Conservation (phyloP, 2,797 vertebrate species). For the Periparus ater region DNA sequence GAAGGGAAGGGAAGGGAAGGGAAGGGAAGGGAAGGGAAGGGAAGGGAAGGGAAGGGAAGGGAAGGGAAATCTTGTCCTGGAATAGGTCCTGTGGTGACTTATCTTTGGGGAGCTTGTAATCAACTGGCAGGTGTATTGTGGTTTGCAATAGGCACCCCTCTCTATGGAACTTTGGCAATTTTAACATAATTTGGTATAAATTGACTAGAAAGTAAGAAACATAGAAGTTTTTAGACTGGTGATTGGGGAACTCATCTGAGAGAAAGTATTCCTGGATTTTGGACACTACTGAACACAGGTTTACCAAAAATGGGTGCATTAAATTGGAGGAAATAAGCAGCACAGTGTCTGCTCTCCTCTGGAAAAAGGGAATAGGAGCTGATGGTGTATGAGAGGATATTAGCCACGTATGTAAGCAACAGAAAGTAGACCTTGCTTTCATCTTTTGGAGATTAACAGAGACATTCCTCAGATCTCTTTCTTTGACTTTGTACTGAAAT, state of each 20-base stretch:
- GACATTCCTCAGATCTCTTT: not conserved
- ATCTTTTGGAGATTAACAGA: not conserved
- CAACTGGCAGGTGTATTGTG: not conserved
- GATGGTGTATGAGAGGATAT: not conserved
- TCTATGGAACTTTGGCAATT: not conserved
- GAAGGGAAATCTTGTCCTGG: not conserved
- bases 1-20: too few relatives aligned
- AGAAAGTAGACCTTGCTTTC: not conserved
- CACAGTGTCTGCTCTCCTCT: not conserved
- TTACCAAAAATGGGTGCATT: not conserved
- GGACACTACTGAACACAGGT: not conserved
- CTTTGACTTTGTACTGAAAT: slow-evolving; percentile 8
- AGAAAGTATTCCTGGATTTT: not conserved
- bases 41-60: not conserved
- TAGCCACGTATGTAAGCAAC: not conserved
- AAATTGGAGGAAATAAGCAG: not conserved
- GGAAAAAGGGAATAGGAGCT: not conserved
- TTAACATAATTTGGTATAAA: not conserved
- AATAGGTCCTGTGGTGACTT: not conserved
- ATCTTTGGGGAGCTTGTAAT: not conserved
- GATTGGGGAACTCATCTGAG: not conserved
- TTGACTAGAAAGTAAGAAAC: not conserved
- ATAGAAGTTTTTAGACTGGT: not conserved
- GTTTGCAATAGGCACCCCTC: not conserved
- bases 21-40: not conserved